Evolutionary conservation across 2,113 vertebrate species (phyloP).

Genomic region (Carlito syrichta): DNA sequence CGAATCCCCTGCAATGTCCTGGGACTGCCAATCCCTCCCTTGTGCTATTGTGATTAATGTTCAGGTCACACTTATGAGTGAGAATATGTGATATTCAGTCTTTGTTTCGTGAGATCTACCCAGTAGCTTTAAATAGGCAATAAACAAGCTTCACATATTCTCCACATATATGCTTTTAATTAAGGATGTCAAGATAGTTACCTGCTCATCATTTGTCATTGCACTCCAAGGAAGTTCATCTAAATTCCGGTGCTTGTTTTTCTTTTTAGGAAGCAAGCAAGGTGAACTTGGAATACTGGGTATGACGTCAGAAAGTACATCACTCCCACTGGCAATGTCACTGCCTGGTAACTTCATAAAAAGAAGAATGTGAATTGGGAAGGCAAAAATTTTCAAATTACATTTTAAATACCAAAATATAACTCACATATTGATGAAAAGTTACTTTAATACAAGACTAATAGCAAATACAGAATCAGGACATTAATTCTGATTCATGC

Average conservation of each 20-base stretch:
- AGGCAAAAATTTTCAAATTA: constrained; percentile 47
- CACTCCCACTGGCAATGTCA: constrained; percentile 96
- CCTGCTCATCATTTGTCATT: constrained; percentile 99
- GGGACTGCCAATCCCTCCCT: too few relatives aligned
- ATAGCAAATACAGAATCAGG: constrained; percentile 50
- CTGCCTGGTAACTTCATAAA: constrained; percentile 93
- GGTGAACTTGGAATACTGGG: constrained; percentile 97
- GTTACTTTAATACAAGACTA: constrained; percentile 63
- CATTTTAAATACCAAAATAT: constrained; percentile 1
- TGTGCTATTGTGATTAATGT: too few relatives aligned
- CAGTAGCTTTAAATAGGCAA: not conserved
- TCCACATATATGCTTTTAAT: not conserved
- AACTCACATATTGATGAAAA: constrained; percentile 37
- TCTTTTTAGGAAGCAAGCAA: constrained; percentile 94
- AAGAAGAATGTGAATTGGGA: constrained; percentile 29
- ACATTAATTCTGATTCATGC: constrained; percentile 14
- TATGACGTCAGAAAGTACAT: constrained; percentile 97
- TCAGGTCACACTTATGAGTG: too few relatives aligned
- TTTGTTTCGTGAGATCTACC: too few relatives aligned
- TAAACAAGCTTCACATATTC: not conserved
- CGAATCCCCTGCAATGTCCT: too few relatives aligned
- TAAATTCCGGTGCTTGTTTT: constrained; percentile 94
- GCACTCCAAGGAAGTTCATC: constrained; percentile 98
- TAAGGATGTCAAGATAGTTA: constrained; percentile 60
- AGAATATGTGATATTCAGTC: too few relatives aligned